Conservation (phyloP, 2,888 invertebrate genomes). For the Tipula confusa region DNA sequence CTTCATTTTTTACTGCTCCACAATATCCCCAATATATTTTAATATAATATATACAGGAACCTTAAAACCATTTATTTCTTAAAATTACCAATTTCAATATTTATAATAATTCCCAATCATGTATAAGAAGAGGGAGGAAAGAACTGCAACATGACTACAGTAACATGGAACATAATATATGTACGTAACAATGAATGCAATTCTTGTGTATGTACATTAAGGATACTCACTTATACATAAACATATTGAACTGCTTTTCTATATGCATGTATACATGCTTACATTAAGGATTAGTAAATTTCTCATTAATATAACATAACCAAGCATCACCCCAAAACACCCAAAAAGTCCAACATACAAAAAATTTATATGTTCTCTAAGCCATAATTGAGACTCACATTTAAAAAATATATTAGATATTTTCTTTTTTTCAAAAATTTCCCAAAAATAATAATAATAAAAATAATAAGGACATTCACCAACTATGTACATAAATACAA, state of each 20-base stretch:
- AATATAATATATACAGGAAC: not conserved
- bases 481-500: no score
- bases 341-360: not conserved
- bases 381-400: not conserved
- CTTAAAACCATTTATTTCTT: not conserved
- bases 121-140: not conserved
- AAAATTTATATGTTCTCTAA: not conserved
- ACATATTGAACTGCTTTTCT: not conserved
- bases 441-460: not conserved
- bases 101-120: slow-evolving; percentile 12
- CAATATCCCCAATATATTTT: not conserved
- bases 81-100: not conserved
- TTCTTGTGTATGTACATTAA: not conserved
- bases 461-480: not conserved
- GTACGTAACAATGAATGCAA: no score
- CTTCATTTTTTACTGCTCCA: not conserved
- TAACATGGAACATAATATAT: not conserved
- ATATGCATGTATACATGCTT: not conserved
- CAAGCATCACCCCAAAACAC: no score
- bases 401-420: not conserved
- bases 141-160: not conserved
- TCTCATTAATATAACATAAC: not conserved
- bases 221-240: not conserved
- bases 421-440: not conserved
- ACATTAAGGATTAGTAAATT: not conserved